These are phyloP conservation scores for Philhelius pedissequus DNA, from an alignment of 2,888 invertebrate genomes.

Conservation along the genomic window DNA sequence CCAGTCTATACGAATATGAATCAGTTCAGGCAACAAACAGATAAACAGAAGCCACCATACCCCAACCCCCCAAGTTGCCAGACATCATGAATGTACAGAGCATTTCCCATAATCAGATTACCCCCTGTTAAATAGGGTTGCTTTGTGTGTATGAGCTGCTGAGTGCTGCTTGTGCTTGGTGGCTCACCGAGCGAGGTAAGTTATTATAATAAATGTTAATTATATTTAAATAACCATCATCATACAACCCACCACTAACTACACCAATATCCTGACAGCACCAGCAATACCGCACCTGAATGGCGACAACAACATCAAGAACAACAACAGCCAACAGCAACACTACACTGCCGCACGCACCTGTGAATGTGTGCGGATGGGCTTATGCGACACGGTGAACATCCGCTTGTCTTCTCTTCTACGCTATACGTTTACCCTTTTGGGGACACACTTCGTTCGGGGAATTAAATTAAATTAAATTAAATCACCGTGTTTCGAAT, in stretches of 20 bases:
- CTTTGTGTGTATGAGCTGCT: background rate
- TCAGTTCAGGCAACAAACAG: constrained; percentile 40
- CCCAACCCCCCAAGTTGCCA: background rate
- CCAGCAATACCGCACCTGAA: constrained; percentile 37
- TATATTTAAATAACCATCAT: constrained; percentile 65
- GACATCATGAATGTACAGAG: constrained; percentile 59
- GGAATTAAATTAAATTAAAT: constrained; percentile 62
- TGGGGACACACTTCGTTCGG: constrained; percentile 25
- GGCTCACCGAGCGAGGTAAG: constrained; percentile 28
- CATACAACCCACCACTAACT: constrained; percentile 43
- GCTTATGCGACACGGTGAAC: background rate
- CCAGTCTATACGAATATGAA: background rate
- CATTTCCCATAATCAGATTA: constrained; percentile 59
- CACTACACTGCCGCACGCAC: constrained; percentile 10
- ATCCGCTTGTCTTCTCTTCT: background rate
- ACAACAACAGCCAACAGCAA: background rate
- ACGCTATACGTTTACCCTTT: too few relatives aligned
- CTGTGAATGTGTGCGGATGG: constrained; percentile 16
- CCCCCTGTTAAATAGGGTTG: constrained; percentile 17
- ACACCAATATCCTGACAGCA: constrained; percentile 59
- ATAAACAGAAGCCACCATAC: constrained; percentile 26
- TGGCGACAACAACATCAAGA: background rate
- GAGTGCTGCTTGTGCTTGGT: background rate
- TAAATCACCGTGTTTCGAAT: constrained; percentile 49
- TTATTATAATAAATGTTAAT: constrained; percentile 68